Evolutionary conservation across 2,888 invertebrate species (phyloP), one percentile per base, ranked within the genome.

Genomic region (Orchesella flavescens): DNA sequence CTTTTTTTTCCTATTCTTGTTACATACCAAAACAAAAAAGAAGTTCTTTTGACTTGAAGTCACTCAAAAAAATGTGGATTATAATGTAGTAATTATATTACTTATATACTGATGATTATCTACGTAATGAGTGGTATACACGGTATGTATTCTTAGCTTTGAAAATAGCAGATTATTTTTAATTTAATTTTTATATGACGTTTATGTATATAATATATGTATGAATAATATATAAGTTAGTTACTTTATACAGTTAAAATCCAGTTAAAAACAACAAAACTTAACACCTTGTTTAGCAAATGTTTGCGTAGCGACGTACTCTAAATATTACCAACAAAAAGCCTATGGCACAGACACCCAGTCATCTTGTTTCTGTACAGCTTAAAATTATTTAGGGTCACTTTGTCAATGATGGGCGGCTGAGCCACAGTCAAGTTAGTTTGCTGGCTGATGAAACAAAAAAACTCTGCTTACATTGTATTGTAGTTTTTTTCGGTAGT

Each of bases 341-440:
- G 49, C 12, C 15, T 49, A 78, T 78, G 78, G 78, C 78, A 78
- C 78, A 78, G 69, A 69, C 69, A 69, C 71, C 78, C 78, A 69
- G 59, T 61, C 78, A 71, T 49, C 78, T 59, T 66, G 17, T 71
- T 34, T 23, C 61, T 59, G 23, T 76, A 66, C 76, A 57, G 5
- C 68, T 46, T 49, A 68, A 46, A 49, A 2, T 13, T 49, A 68
- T 49, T 21, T 68, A 68, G 68, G 68, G 68, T 49, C 68, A 68
- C 68, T 68, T 66, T 49, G 68, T 68, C 65, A 44, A 65, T 65
- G 65, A 65, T 65, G 65, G 65, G 65, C 43, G n/a, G 43, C 15
- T 65, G 65, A 65, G 65, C 65, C 65, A 44, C 19, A 15, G n/a
- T 63, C 19, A n/a, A n/a, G 34, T 34, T 34, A 34, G 34, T 34